phyloP scores from a whole-genome alignment of 2,797 vertebrate species.

The Cryptoblepharus egeriae region DNA sequence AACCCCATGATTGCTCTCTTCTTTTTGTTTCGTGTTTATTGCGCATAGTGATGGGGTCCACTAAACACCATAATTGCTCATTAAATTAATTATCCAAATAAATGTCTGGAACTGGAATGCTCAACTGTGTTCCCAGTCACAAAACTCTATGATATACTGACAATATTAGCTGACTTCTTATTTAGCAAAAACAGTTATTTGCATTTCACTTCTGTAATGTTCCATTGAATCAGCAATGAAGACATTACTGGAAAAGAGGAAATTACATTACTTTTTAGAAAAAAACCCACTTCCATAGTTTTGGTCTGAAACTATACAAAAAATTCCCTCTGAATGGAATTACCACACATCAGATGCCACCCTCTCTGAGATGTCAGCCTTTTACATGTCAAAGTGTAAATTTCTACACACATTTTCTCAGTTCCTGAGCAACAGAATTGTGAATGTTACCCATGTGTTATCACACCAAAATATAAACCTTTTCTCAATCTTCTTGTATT shows the following conservation, averaged over 20 bases:
- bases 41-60: no score
- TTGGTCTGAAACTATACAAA: constrained; percentile 29
- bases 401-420: no score
- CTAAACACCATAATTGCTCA: background rate
- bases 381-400: no score
- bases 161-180: background rate
- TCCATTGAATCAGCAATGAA: constrained; percentile 2
- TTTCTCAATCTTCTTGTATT: constrained; percentile 17
- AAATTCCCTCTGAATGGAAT: constrained; percentile 37
- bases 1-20: background rate
- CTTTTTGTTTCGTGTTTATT: no score
- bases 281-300: constrained; percentile 6
- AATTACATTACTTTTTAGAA: constrained; percentile 33
- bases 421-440: no score
- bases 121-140: background rate
- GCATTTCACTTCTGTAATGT: constrained; percentile 5
- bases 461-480: background rate
- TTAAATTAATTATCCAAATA: no score
- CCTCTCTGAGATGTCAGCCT: background rate
- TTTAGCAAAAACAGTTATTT: constrained; percentile 26
- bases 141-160: background rate
- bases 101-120: no score
- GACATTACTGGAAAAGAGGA: constrained; percentile 29
- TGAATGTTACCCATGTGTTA: no score
- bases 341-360: constrained; percentile 54